Percentiles rank a stretch among this genome's conserved stretches.
Evolutionary conservation across 2,113 vertebrate species (phyloP).

Genomic region (Machaerirhynchus nigripectus): DNA sequence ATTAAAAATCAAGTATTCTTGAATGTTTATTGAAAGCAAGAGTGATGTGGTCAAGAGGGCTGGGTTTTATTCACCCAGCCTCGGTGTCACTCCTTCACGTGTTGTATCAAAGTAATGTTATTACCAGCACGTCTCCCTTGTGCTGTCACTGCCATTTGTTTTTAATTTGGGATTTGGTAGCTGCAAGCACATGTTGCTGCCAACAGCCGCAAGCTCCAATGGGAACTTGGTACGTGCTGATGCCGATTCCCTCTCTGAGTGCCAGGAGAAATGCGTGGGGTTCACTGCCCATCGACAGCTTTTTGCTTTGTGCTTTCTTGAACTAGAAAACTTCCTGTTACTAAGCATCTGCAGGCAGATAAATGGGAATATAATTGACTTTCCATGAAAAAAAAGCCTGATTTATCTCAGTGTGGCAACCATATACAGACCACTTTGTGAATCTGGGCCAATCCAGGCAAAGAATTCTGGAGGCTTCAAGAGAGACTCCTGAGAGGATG

Average conservation of each 20-base stretch:
- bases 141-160: not conserved
- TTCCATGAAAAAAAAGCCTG: not conserved
- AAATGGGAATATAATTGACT: not conserved
- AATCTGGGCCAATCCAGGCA: not conserved
- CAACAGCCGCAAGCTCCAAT: not conserved
- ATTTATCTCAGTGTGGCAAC: not conserved
- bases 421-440: not conserved
- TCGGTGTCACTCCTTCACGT: accelerated
- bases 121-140: not conserved
- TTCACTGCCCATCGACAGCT: not conserved
- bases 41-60: not conserved
- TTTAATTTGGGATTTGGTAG: not conserved
- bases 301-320: not conserved
- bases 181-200: not conserved
- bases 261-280: not conserved
- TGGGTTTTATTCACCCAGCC: not conserved
- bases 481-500: not conserved
- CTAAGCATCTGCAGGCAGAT: not conserved
- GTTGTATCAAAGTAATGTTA: not conserved
- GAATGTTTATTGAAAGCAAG: not conserved
- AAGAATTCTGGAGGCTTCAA: not conserved
- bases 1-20: not conserved
- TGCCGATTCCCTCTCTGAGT: accelerated
- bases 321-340: not conserved
- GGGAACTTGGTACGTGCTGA: not conserved